Evolutionary conservation across 2,113 vertebrate species (phyloP), one percentile per base, ranked within the genome.

Genomic region (Noctilio leporinus): DNA sequence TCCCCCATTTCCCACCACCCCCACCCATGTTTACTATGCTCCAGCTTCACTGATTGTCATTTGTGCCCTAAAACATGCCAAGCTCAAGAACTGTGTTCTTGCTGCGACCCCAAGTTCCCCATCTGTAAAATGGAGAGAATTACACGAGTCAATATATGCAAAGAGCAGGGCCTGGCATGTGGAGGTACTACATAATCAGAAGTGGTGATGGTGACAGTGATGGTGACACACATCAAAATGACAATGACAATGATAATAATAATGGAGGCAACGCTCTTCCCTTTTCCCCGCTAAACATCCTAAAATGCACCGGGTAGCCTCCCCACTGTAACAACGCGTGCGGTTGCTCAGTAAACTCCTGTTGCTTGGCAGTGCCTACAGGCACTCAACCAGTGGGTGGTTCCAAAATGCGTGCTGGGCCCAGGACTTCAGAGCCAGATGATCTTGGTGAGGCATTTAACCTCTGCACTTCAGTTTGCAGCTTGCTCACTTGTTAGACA

Each of bases 401-500:
- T 33, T 49, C 73, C 2, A 20, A 49, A 35, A 73, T n/a, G 15
- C 47, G 70, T 30, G 2, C 83, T 8, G 43, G 33, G 65, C 40
- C 65, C 45, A 9, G 72, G 47, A 43, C 53, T 86, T 55, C 12
- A 11, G 49, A 72, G 57, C 49, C n/a, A 10, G 14, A 17, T 51
- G 49, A 45, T 30, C 33, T 38, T 26, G 57, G 40, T 38, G 64
- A 80, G 26, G 86, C 70, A 33, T 26, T 72, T 53, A 35, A 49
- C n/a, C 43, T 80, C 53, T 26, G 55, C 59, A 35, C 40, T 75
- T 91, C 55, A 0, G 17, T 43, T 43, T 76, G 53, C 51, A 40
- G 45, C n/a, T 83, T 83, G 73, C 40, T 89, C 84, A 28, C 86
- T 73, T 86, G 38, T 72, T 45, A 85, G 86, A 83, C 10, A 80